phyloP scores from a whole-genome alignment of 1,140 invertebrate genomes.

The Heliconius himera region DNA sequence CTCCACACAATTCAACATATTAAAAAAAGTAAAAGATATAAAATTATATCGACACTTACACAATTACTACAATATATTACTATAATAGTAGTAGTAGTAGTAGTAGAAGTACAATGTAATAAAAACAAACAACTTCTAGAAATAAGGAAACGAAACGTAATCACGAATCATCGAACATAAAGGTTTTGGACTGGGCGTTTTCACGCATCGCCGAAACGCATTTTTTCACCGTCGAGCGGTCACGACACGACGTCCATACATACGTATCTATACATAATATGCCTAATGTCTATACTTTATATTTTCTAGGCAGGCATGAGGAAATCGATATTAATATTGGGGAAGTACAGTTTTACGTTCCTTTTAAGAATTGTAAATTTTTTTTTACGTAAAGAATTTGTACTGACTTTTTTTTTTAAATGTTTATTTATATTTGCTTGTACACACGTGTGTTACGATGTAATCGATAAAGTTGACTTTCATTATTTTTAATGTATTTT shows the following conservation, averaged over 20 bases:
- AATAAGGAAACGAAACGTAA: conserved; percentile 27
- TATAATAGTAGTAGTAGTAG: too few species aligned
- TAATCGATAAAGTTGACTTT: not conserved
- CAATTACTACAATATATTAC: too few species aligned
- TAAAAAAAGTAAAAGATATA: too few species aligned
- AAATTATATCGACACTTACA: too few species aligned
- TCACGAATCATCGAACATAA: conserved; percentile 20
- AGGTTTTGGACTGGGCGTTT: conserved; percentile 29
- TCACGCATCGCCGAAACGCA: conserved; percentile 18
- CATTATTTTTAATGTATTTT: too few species aligned
- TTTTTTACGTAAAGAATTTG: not conserved
- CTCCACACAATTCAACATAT: too few species aligned
- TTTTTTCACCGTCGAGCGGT: not conserved
- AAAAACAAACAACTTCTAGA: not conserved
- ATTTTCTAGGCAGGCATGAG: conserved; percentile 33
- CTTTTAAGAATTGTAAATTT: conserved; percentile 16
- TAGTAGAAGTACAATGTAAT: not conserved
- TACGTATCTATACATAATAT: not conserved
- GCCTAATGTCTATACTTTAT: not conserved
- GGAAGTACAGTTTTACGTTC: conserved; percentile 27
- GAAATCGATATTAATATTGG: conserved; percentile 22
- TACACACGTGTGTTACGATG: too few species aligned
- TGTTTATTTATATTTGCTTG: not conserved
- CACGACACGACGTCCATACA: conserved; percentile 13
- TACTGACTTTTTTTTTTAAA: not conserved